Evolutionary conservation across 2,888 invertebrate genomes (phyloP).

Genomic region (Elmis aenea): DNA sequence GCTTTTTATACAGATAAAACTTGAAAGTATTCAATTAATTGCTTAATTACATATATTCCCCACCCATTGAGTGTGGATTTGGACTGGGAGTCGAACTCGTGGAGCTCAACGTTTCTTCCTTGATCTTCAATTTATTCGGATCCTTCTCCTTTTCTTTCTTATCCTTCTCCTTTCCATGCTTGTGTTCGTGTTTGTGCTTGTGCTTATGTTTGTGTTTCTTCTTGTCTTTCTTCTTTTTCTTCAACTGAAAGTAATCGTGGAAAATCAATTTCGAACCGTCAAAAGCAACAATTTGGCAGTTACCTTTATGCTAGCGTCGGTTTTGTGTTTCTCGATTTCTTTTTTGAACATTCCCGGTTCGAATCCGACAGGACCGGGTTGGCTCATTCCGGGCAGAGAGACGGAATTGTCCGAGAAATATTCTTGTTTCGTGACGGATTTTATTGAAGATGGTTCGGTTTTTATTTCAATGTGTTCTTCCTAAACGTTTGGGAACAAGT

Average conservation of each 20-base stretch:
- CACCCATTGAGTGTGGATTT: slow-evolving; percentile 46
- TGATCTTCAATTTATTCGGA: slow-evolving; percentile 56
- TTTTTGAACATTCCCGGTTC: slow-evolving; percentile 79
- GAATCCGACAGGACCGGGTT: slow-evolving; percentile 71
- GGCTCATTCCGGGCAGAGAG: slow-evolving; percentile 68
- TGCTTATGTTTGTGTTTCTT: slow-evolving; percentile 87
- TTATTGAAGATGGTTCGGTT: slow-evolving; percentile 27
- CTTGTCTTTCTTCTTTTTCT: slow-evolving; percentile 61
- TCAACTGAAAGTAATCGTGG: no score
- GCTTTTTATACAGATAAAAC: no score
- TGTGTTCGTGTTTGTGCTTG: slow-evolving; percentile 76
- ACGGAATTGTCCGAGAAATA: slow-evolving; percentile 77
- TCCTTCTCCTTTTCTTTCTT: slow-evolving; percentile 53
- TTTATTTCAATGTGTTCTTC: slow-evolving; percentile 36
- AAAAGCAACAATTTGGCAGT: slow-evolving; percentile 11
- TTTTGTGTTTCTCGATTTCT: slow-evolving; percentile 49
- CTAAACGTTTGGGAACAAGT: slow-evolving; percentile 22
- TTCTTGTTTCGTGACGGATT: slow-evolving; percentile 53
- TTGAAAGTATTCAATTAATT: no score
- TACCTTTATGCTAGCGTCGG: slow-evolving; percentile 54
- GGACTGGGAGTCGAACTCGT: slow-evolving; percentile 73
- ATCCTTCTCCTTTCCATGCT: slow-evolving; percentile 55
- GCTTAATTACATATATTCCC: no score
- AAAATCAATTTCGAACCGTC: slow-evolving; percentile 1
- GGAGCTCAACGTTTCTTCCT: slow-evolving; percentile 72